Conservation (phyloP, 2,113 vertebrate genomes). For the Colinus virginianus region DNA sequence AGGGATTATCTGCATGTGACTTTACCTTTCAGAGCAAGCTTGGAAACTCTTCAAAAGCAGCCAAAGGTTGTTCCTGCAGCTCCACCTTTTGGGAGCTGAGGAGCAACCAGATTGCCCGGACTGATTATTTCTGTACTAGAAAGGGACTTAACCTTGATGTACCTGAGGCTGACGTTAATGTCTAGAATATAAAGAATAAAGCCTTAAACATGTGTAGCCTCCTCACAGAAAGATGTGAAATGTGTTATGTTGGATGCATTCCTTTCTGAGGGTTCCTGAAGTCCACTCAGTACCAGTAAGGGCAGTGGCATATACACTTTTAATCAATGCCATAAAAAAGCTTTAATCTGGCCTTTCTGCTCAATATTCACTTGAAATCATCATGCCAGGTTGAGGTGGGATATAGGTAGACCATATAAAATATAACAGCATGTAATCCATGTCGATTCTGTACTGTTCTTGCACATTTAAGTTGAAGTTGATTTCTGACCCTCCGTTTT, state of each 20-base stretch:
- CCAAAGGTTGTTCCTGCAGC: slow-evolving; percentile 40
- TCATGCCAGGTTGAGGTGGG: background rate
- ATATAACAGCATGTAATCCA: background rate
- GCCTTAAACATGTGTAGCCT: background rate
- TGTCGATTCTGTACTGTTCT: background rate
- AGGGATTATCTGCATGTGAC: background rate
- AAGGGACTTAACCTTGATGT: background rate
- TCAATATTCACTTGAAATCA: background rate
- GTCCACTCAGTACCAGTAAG: background rate
- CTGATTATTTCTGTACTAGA: background rate
- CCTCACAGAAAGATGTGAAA: background rate
- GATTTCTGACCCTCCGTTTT: background rate
- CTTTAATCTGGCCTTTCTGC: background rate
- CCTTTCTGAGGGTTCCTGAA: background rate
- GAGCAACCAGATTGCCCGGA: background rate
- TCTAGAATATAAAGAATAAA: background rate
- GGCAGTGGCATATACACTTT: background rate
- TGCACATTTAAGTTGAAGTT: background rate
- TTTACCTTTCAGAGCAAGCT: background rate
- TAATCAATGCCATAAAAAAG: background rate
- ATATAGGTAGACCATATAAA: background rate
- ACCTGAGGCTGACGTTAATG: background rate
- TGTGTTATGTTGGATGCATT: background rate
- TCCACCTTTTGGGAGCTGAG: slow-evolving; percentile 48
- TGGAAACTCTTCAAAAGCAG: background rate